These are phyloP conservation scores for Dione juno DNA, from an alignment of 2,888 invertebrate genomes.

Conservation along the genomic window DNA sequence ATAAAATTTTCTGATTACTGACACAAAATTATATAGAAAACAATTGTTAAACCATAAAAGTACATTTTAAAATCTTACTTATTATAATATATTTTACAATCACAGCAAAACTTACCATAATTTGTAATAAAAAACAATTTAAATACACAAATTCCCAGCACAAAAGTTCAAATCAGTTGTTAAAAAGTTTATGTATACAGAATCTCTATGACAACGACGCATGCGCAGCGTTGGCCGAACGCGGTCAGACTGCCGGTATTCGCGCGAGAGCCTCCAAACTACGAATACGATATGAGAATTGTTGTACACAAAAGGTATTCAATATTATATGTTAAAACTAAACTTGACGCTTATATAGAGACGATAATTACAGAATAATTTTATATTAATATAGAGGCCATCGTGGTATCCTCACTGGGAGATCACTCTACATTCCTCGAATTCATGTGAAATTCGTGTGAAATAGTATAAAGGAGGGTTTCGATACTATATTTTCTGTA, in stretches of 20 bases:
- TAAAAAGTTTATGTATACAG: slow-evolving; percentile 39
- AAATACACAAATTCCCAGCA: slow-evolving; percentile 47
- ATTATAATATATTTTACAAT: slow-evolving; percentile 8
- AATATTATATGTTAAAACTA: slow-evolving; percentile 9
- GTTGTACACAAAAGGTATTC: slow-evolving; percentile 39
- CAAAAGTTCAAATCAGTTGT: slow-evolving; percentile 40
- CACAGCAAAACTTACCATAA: slow-evolving; percentile 50
- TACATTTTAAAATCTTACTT: background rate
- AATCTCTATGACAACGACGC: slow-evolving; percentile 72
- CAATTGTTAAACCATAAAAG: background rate
- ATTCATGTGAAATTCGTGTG: no score
- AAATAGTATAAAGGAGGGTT: no score
- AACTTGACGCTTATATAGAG: background rate
- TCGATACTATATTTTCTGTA: no score
- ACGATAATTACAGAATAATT: background rate
- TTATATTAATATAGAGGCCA: no score
- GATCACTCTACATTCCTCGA: no score
- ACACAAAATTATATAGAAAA: background rate
- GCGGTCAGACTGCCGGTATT: slow-evolving; percentile 70
- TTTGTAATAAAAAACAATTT: slow-evolving; percentile 43
- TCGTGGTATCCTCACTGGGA: no score
- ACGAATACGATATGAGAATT: slow-evolving; percentile 33
- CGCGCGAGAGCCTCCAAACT: slow-evolving; percentile 57
- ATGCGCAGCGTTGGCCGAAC: slow-evolving; percentile 62
- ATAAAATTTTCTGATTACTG: slow-evolving; percentile 4